Conservation (phyloP, 2,888 invertebrate genomes). For the Anorthoa munda region DNA sequence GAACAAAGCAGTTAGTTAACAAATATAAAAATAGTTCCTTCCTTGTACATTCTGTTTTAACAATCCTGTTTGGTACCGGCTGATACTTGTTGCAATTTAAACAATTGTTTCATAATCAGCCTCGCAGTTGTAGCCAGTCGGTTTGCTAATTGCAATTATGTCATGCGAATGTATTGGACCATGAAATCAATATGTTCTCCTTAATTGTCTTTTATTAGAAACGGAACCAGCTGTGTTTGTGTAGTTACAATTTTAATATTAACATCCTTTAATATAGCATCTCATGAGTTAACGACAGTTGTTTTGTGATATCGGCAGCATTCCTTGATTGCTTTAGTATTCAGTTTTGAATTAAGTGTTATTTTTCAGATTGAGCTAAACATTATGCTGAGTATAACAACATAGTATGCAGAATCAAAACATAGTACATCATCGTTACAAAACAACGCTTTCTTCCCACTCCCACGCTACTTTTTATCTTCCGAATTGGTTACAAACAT, state of each 20-base stretch:
- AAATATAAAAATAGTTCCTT: background rate
- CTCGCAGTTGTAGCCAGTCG: slow-evolving; percentile 26
- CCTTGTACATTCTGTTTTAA: background rate
- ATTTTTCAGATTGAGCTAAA: slow-evolving; percentile 1
- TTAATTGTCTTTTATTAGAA: slow-evolving; percentile 42
- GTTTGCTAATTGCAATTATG: slow-evolving; percentile 57
- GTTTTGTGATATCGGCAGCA: background rate
- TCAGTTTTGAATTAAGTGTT: background rate
- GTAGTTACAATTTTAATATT: slow-evolving; percentile 9
- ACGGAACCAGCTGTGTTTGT: slow-evolving; percentile 24
- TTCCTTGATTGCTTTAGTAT: background rate
- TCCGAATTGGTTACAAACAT: background rate
- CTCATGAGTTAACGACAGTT: background rate
- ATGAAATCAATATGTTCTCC: slow-evolving; percentile 55
- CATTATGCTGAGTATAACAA: slow-evolving; percentile 3
- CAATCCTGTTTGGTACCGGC: slow-evolving; percentile 6
- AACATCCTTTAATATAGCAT: background rate
- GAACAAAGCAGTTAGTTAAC: slow-evolving; percentile 5
- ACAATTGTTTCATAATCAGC: slow-evolving; percentile 36
- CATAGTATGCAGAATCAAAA: slow-evolving; percentile 27
- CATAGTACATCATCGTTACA: slow-evolving; percentile 20
- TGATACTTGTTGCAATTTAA: slow-evolving; percentile 32
- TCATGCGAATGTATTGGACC: slow-evolving; percentile 51
- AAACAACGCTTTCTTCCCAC: slow-evolving; percentile 21
- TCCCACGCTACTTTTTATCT: slow-evolving; percentile 14